Base-by-base conservation (phyloP, 2,797 vertebrate genomes). In the Parauchenoglanis ngamensis region DNA sequence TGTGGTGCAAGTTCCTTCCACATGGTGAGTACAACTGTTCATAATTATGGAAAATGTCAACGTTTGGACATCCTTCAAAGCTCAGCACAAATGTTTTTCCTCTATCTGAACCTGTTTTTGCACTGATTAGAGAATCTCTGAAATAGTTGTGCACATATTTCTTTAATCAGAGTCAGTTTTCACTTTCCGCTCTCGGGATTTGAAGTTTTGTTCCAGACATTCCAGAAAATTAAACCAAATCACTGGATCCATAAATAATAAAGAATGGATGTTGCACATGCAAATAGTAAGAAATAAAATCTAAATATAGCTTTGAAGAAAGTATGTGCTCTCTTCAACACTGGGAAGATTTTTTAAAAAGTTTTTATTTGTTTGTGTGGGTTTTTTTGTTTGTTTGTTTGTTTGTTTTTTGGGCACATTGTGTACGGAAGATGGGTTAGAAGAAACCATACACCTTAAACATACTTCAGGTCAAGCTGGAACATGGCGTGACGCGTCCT, bases 1-100 rank as follows among this genome's bases (percentile, higher is more conserved):
- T 67, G 96, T 99, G 90, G 97, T 99, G 90, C 98, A 99, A 94
- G 98, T 99, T 90, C 98, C 98, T 2, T 99, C 98, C 85, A 99
- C 98, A 90, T 99, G 98, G 98, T 99, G 96, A 97, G 95, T 90
- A 79, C 28, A 31, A 84, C 54, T 52, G 57, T 31, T 83, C 63
- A 68, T 68, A 68, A 54, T 83, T 68, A 83, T 83, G 46, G 21
- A n/a, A 54, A 70, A 70, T 35, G 52, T 57, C 44, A 52, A 8
- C 6, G 21, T n/a, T 85, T 65, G 12, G 13, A 72, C 4, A 65
- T 59, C 21, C n/a, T 68, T 49, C 81, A 83, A 56, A 68, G 31
- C 40, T 46, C 35, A 46, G 59, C 3, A 0, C 23, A 40, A 81
- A 63, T 63, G 40, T 81, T 63, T 59, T 25, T 63, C 28, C 40